A percentile compares a stretch with the other conserved stretches of the same genome.
Evolutionary conservation across 2,797 vertebrate genomes (phyloP).

Genomic region (Sebastes elongatus): DNA sequence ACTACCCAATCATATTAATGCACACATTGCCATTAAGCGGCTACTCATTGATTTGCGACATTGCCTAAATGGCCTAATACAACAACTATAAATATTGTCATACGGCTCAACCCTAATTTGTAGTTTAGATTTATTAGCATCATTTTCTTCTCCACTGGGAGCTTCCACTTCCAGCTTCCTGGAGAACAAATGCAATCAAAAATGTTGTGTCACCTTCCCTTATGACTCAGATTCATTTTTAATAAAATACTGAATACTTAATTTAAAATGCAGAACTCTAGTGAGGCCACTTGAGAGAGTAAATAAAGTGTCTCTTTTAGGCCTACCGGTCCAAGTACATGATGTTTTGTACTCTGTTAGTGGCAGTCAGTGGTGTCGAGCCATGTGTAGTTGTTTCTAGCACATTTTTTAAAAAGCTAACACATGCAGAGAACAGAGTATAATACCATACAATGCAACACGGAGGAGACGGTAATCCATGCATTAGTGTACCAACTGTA

Average conservation of each 20-base stretch:
- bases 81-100: not conserved
- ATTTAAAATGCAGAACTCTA: not conserved
- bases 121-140: not conserved
- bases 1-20: not conserved
- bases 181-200: not conserved
- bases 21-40: not conserved
- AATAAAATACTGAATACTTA: not conserved
- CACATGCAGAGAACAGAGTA: not conserved
- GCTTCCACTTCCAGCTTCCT: not conserved
- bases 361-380: not conserved
- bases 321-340: not conserved
- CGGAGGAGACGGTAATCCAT: slow-evolving; percentile 15
- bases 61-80: not conserved
- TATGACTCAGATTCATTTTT: not conserved
- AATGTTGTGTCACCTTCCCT: not conserved
- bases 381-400: not conserved
- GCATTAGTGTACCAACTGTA: slow-evolving; percentile 18
- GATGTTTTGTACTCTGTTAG: not conserved
- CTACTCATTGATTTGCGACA: not conserved
- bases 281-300: not conserved
- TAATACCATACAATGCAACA: not conserved
- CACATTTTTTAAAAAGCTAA: not conserved
- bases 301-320: not conserved
- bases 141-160: not conserved
- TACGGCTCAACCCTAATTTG: not conserved